Evolutionary conservation across 2,113 vertebrate genomes (phyloP), one percentile per base, ranked within the genome.

Genomic region (Callipepla squamata): DNA sequence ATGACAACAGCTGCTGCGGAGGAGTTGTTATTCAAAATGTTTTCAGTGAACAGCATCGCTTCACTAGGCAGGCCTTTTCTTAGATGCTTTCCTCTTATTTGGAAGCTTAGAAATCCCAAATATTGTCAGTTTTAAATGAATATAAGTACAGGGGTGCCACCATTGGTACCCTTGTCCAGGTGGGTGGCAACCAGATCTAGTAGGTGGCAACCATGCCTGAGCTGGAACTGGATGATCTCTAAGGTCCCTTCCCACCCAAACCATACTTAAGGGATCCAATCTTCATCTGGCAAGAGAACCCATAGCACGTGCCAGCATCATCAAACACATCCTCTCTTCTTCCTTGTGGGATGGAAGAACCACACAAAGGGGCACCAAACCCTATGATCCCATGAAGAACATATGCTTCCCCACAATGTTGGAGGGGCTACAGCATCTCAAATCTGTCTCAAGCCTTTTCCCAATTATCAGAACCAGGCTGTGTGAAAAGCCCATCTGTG

Each of bases 401-500:
- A 44, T 57, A 61, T 3, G 66, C 53, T 47, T 68, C 62, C 53
- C 57, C n/a, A 48, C 51, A 32, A 61, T 18, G 69, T n/a, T 67
- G 79, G 53, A 85, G 40, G 17, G 36, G 40, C 47, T 30, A 57
- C 1, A 63, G 51, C 44, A 51, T 42, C 63, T 87, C 87, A 61
- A 50, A 72, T 48, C 73, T 65, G 28, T 69, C 62, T 55, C 5
- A 0, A 89, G 36, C n/a, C 11, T 80, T 67, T 38, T 74, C 65
- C 34, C 69, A 80, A 7, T 86, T 89, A 89, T 47, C 58, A 65
- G 73, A 93, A 62, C 36, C 75, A 53, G 36, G n/a, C 9, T 82
- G 62, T 79, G 69, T 82, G 63, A 77, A 91, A 94, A 85, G 58
- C 19, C 81, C 89, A 76, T 48, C 67, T 89, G 36, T 20, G 61